These are phyloP conservation scores for Rhynchopsitta pachyrhyncha DNA, from an alignment of 2,113 vertebrate species.

Conservation along the genomic window DNA sequence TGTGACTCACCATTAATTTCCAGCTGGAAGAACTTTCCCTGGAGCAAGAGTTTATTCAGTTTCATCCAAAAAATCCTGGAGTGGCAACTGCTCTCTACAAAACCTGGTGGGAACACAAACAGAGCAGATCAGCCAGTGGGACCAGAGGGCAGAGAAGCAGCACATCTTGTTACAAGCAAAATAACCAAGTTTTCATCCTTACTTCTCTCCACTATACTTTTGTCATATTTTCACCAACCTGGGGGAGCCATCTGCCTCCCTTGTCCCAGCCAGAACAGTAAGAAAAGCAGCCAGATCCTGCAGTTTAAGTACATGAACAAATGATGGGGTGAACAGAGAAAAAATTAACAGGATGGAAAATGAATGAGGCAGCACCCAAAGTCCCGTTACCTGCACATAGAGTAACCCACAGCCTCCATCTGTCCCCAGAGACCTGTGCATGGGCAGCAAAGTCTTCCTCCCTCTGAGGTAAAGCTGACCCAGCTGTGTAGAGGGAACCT, in stretches of 20 bases:
- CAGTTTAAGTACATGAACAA: background rate
- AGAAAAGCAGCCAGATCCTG: constrained; percentile 22
- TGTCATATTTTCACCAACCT: constrained; percentile 20
- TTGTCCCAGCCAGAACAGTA: background rate
- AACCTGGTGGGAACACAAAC: constrained; percentile 9
- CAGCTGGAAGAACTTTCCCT: constrained; percentile 43
- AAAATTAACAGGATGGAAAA: background rate
- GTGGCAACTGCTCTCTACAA: constrained; percentile 19
- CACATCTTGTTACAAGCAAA: background rate
- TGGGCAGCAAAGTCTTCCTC: background rate
- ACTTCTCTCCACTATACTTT: background rate
- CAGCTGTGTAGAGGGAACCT: background rate
- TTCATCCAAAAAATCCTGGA: constrained; percentile 64
- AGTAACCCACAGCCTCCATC: constrained; percentile 30
- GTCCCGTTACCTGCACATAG: constrained; percentile 32
- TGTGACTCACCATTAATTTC: constrained; percentile 56
- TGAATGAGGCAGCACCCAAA: background rate
- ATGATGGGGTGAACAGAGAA: background rate
- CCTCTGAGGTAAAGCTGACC: background rate
- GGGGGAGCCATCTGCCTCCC: background rate
- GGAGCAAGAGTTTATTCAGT: constrained; percentile 30
- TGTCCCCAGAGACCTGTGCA: background rate
- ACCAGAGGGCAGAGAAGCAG: background rate
- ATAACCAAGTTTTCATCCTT: background rate
- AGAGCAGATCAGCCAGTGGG: background rate